phyloP scores from a whole-genome alignment of 2,888 invertebrate species.

The Acronicta aceris region DNA sequence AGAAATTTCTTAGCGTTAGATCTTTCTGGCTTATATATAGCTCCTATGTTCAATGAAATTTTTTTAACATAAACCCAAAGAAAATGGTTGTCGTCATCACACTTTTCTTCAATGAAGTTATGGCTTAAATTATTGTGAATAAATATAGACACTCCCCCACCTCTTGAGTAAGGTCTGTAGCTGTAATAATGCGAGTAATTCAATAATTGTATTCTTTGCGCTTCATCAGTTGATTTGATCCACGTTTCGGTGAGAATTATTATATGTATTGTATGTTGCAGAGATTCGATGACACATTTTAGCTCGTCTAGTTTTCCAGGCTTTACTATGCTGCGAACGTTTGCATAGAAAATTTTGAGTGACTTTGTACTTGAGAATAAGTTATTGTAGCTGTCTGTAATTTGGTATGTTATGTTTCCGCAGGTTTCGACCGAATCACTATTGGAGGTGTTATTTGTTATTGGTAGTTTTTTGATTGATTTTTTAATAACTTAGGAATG shows the following conservation, averaged over 20 bases:
- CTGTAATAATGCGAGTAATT: not conserved
- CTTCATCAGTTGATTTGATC: conserved; percentile 10
- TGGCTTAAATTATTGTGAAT: not conserved
- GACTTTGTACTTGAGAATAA: not conserved
- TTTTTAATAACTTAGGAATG: conserved; percentile 2
- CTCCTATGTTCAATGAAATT: no score
- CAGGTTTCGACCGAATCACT: not conserved
- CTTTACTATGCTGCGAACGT: no score
- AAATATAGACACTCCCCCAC: conserved; percentile 1
- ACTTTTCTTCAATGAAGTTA: conserved; percentile 3
- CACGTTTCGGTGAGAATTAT: conserved; percentile 12
- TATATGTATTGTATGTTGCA: not conserved
- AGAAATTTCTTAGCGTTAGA: no score
- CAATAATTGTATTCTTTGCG: not conserved
- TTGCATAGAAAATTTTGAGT: no score
- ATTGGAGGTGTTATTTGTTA: not conserved
- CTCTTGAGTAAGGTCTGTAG: conserved; percentile 1
- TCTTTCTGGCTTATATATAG: no score
- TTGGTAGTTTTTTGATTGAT: no score
- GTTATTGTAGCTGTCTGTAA: not conserved
- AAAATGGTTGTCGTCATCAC: conserved; percentile 9
- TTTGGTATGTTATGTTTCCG: conserved; percentile 1
- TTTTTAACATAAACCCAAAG: conserved; percentile 5
- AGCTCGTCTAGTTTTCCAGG: not conserved
- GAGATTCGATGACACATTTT: not conserved